Conservation (phyloP, 1,140 invertebrate species). For the Calliopsis andreniformis region DNA sequence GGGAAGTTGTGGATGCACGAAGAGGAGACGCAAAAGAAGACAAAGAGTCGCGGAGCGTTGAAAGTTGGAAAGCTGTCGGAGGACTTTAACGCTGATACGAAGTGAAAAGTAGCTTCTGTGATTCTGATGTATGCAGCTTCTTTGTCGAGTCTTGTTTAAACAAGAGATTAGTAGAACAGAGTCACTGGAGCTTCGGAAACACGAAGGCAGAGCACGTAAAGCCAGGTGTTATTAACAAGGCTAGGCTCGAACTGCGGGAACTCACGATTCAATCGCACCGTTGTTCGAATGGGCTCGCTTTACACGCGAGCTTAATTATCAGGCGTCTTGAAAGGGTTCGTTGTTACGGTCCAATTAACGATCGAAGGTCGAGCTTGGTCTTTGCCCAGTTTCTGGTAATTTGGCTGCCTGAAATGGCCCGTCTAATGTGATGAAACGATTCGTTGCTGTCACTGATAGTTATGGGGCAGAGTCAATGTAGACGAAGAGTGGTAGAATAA, state of each 20-base stretch:
- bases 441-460: neutral
- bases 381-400: neutral
- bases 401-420: neutral
- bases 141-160: neutral
- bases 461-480: neutral
- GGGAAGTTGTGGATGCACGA: too few species aligned
- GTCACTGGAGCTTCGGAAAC: neutral
- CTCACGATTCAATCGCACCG: constrained; percentile 1
- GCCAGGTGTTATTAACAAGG: neutral
- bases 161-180: neutral
- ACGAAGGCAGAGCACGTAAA: neutral
- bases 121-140: neutral
- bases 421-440: neutral
- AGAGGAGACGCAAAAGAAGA: too few species aligned
- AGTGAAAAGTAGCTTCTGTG: neutral
- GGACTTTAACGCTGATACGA: neutral
- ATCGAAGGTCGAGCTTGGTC: neutral
- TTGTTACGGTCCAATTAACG: constrained; percentile 55
- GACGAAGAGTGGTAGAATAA: neutral
- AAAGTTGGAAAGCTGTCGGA: neutral
- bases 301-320: constrained; percentile 26
- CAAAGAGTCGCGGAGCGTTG: too few species aligned
- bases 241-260: neutral
- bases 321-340: constrained; percentile 8
- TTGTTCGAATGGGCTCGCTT: constrained; percentile 24